Evolutionary conservation across 2,888 invertebrate genomes (phyloP), one percentile per base, ranked within the genome.

Genomic region (Plutella xylostella): DNA sequence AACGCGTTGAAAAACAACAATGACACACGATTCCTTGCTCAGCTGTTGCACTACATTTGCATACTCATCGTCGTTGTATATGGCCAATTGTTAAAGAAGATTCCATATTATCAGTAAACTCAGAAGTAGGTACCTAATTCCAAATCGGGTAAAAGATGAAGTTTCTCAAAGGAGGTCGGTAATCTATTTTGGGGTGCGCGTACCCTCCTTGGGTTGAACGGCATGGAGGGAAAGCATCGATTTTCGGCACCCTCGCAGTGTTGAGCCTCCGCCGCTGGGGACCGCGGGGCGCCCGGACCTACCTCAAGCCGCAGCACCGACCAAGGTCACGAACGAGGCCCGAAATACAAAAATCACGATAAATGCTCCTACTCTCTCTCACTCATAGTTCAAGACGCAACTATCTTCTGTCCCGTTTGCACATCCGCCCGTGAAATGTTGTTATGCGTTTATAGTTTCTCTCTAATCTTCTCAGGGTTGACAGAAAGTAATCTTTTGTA

Each of bases 161-260:
- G 21, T 22, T 39, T 41, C 41, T 28, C 33, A 14, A 42, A 42
- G 34, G 15, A 42, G 42, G 14, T 35, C 19, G 25, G 35, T 17
- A 43, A 43, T 43, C 25, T 37, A 37, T 43, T 43, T 55, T 52
- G 54, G 55, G 64, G 61, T 63, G 56, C 57, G 65, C 63, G 61
- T 70, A 69, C 76, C 74, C 75, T 72, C 65, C 65, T 55, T 59
- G 60, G 62, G 63, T 61, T 61, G 58, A 61, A 66, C 65, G 69
- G 71, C 65, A 68, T 65, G 63, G 61, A 73, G 78, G 80, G 77
- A 71, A 68, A 59, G 60, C 72, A 82, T 82, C 80, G 82, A 82
- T 83, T 82, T 83, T 80, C 61, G 77, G 72, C 77, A 77, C 78
- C 80, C 79, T 70, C 69, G 62, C 57, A 52, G 55, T 51, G 53